Evolutionary conservation across 2,797 vertebrate species (phyloP), one percentile per base, ranked within the genome.

Genomic region (Poecilia picta): DNA sequence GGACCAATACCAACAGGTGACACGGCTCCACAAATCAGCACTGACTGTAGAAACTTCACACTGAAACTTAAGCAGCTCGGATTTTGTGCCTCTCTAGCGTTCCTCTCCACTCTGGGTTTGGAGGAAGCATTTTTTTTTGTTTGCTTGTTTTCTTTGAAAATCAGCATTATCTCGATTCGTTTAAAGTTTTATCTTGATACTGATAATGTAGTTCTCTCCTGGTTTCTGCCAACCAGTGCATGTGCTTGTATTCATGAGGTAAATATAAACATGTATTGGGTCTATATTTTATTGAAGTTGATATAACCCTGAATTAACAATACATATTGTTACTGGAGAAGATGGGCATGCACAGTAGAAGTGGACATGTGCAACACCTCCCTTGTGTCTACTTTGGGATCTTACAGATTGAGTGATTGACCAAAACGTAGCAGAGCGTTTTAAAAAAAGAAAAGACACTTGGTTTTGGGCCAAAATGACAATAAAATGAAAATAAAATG

Each of bases 1-100:
- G 11, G 25, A 45, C 25, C 41, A 28, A 28, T 7, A 45, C 6
- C 25, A 43, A 70, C 20, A n/a, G 39, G 51, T 53, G 49, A 25
- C 49, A 53, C 10, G 39, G 66, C 66, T 43, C 43, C 68, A 43
- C 68, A 28, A 72, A 72, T 45, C 68, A 28, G 41, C 68, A 72
- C 25, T 4, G 68, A 72, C 13, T 28, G 20, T 41, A 25, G 43
- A 46, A 46, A 45, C 13, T 4, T 46, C 41, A 46, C 13, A 15
- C 41, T 28, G 25, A 13, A 71, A 71, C 68, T 71, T 5, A 28
- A 28, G 13, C 68, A 31, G 25, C 68, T 71, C 28, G 0, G 3
- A 45, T n/a, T 71, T 71, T 43, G 12, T 71, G 25, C 25, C 2
- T 45, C 43, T 16, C 10, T 20, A 13, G 20, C 20, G 8, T 72